phyloP scores from a whole-genome alignment of 1,140 invertebrate species.

The Papilio polytes region DNA sequence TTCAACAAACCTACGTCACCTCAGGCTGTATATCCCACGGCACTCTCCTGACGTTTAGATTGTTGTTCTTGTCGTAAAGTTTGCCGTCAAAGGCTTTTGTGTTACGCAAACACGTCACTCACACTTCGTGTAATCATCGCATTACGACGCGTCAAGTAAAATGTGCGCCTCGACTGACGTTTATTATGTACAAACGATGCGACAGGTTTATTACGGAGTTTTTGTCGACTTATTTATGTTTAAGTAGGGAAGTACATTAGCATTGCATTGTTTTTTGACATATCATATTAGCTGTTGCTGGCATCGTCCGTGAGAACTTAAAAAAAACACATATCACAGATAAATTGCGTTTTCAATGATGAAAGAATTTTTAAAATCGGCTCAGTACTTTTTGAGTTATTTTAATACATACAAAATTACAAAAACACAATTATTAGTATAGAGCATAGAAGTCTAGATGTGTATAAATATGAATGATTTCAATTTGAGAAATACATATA shows the following conservation, averaged over 20 bases:
- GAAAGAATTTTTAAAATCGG: too few relatives aligned
- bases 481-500: too few relatives aligned
- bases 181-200: slow-evolving; percentile 38
- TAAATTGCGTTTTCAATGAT: too few relatives aligned
- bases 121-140: slow-evolving; percentile 38
- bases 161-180: slow-evolving; percentile 32
- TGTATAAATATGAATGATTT: too few relatives aligned
- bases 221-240: slow-evolving; percentile 19
- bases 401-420: too few relatives aligned
- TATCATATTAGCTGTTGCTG: not conserved
- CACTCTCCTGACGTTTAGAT: slow-evolving; percentile 39
- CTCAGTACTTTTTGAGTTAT: too few relatives aligned
- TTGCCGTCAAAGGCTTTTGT: slow-evolving; percentile 39
- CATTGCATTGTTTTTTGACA: not conserved
- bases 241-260: slow-evolving; percentile 3
- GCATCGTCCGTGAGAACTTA: too few relatives aligned
- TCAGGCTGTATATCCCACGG: not conserved
- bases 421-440: too few relatives aligned
- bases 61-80: slow-evolving; percentile 41
- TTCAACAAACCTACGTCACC: slow-evolving; percentile 49
- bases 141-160: slow-evolving; percentile 28
- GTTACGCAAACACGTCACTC: slow-evolving; percentile 40
- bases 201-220: slow-evolving; percentile 33
- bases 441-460: too few relatives aligned
- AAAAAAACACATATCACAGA: too few relatives aligned